Base-by-base conservation (phyloP, 2,113 vertebrate genomes). In the Tetraodon nigroviridis region DNA sequence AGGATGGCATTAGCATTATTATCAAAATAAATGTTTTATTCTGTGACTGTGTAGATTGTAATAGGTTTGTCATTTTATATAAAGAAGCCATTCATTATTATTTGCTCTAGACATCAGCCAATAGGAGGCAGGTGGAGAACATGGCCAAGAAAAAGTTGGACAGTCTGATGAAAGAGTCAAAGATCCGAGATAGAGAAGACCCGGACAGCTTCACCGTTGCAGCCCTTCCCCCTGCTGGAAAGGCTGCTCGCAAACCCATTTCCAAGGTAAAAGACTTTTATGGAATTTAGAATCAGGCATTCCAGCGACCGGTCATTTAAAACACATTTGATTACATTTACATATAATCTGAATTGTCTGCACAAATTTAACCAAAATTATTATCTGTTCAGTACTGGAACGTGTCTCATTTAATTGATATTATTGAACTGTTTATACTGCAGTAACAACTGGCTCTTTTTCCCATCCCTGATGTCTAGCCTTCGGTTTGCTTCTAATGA, bases 71-170 rank as follows among this genome's bases (percentile, higher is more conserved):
- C 24, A 4, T 27, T 27, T 6, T 27, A 3, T 6, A 27, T 3
- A 37, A 37, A 3, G 32, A 37, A 37, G 32, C 32, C 51, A 4
- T 54, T 1, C 46, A 48, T 17, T 24, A 54, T 20, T 54, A 4
- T 19, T 17, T 67, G 46, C 55, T 69, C 0, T 78, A 98, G 97
- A 95, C 92, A 0, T 92, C 94, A n/a, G 84, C 90, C 62, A 95
- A 93, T 44, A 89, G 95, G 82, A 98, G 95, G 64, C 94, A 93
- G 48, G 92, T 97, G 69, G 97, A 98, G 83, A 95, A 91, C 56
- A 90, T 97, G 22, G 95, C 97, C 11, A 99, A 98, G 88, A 95
- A 92, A 81, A 98, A 94, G 40, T 84, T 99, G 49, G 97, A 99
- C 76, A 94, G 90, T 3, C 85, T 99, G 56, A 92, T 97, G 90